Percentiles rank a stretch among this genome's conserved stretches.
phyloP scores from a whole-genome alignment of 2,888 invertebrate species.

The Volucella inflata region DNA sequence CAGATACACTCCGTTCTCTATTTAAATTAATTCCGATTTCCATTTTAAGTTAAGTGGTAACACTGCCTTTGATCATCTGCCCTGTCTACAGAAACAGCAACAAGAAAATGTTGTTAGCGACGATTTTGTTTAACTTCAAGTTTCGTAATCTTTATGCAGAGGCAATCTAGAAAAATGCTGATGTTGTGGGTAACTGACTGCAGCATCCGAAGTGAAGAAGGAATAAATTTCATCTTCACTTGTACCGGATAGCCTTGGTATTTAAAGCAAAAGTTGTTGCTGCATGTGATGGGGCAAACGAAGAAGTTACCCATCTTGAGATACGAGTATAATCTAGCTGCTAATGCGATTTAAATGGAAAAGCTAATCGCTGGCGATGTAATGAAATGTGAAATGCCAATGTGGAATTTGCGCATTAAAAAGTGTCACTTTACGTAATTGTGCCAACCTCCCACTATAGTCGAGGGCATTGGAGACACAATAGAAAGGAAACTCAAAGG shows the following conservation, averaged over 20 bases:
- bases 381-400: slow-evolving; percentile 18
- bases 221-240: slow-evolving; percentile 38
- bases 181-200: slow-evolving; percentile 7
- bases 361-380: slow-evolving; percentile 47
- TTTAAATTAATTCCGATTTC: no score
- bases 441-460: neutral
- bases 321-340: slow-evolving; percentile 47
- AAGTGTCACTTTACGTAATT: slow-evolving; percentile 51
- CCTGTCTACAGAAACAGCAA: slow-evolving; percentile 7
- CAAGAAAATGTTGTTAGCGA: slow-evolving; percentile 17
- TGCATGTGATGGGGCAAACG: slow-evolving; percentile 12
- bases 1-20: no score
- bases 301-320: slow-evolving; percentile 31
- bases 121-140: slow-evolving; percentile 41
- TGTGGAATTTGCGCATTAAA: slow-evolving; percentile 11
- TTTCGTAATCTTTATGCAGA: slow-evolving; percentile 67
- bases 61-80: slow-evolving; percentile 45
- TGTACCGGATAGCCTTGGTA: slow-evolving; percentile 68
- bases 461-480: neutral
- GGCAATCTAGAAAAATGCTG: slow-evolving; percentile 57
- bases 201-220: slow-evolving; percentile 50
- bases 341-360: slow-evolving; percentile 61
- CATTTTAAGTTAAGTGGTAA: no score
- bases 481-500: slow-evolving; percentile 56
- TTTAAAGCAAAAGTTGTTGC: slow-evolving; percentile 60